These are phyloP conservation scores for Chrosomus eos DNA, from an alignment of 2,797 vertebrate genomes.

Conservation along the genomic window DNA sequence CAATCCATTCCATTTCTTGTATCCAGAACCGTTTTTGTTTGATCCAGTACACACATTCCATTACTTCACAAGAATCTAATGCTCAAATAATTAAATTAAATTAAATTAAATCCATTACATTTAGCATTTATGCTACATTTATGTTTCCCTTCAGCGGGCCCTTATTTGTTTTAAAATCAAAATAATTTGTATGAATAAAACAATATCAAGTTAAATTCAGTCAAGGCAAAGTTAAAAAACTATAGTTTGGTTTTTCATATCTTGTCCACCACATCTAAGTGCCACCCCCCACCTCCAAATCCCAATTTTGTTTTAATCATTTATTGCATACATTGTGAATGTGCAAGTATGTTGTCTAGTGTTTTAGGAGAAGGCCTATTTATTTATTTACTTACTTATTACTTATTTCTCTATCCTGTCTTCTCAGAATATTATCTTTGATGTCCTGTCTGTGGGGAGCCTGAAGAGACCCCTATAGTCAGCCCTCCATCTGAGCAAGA, in stretches of 20 bases:
- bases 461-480: background rate
- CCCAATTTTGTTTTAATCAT: background rate
- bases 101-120: background rate
- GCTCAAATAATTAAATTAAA: background rate
- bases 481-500: conserved; percentile 26
- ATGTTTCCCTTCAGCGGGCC: background rate
- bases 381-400: background rate
- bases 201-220: background rate
- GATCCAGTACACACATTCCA: background rate
- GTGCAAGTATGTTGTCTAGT: background rate
- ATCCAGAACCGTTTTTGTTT: background rate
- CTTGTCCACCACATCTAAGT: background rate
- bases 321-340: background rate
- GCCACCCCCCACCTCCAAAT: background rate
- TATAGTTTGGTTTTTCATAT: background rate
- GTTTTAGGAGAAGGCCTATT: background rate
- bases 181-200: background rate
- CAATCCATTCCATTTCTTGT: background rate
- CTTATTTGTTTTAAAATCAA: background rate
- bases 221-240: background rate
- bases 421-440: conserved; percentile 57
- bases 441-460: background rate
- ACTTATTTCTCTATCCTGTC: background rate
- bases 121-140: background rate
- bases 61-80: background rate